Base-by-base conservation (phyloP, 2,797 vertebrate genomes). In the Heliangelus exortis region DNA sequence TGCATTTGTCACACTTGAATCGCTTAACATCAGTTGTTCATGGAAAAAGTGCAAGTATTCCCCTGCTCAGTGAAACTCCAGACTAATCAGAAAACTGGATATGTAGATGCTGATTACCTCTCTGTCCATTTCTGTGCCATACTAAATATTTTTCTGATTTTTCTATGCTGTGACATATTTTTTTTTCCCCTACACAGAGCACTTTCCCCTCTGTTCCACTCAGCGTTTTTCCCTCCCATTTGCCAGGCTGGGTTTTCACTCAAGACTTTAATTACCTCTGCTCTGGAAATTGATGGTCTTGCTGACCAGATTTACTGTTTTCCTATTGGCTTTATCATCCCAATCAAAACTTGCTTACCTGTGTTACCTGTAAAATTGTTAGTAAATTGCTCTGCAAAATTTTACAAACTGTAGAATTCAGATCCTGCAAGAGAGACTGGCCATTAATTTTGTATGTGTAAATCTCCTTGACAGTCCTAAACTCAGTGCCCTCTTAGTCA, bases 401-500 rank as follows among this genome's bases (percentile, higher is more conserved):
- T 72, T 53, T 61, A 25, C 17, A 39, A 28, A 43, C 31, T 53
- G 16, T 19, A 16, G 62, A 84, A 63, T 78, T 73, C 33, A 39
- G 17, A 20, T 88, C 28, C 31, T 65, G 8, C 47, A 62, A 43
- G 48, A 57, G 10, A 61, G 10, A 62, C 12, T 43, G 4, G 4
- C 61, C 18, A 26, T 81, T 75, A 61, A 31, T 83, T 88, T 21
- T 62, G 1, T 48, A 4, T 57, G 18, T 63, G 20, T 66, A 53
- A 34, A 73, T 48, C 39, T 65, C 20, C 25, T 29, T 41, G 4
- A 47, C n/a, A n/a, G 51, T 84, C 11, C 31, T 72, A 3, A 55
- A 16, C 9, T 77, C 54, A 36, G 4, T 67, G 3, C 3, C 8
- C 1, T 21, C 4, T 3, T 1, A 0, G 14, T 8, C 9, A 4